A percentile compares a stretch with the other conserved stretches of the same genome.
Conservation (phyloP, 2,888 invertebrate species). For the Baronia brevicornis region DNA sequence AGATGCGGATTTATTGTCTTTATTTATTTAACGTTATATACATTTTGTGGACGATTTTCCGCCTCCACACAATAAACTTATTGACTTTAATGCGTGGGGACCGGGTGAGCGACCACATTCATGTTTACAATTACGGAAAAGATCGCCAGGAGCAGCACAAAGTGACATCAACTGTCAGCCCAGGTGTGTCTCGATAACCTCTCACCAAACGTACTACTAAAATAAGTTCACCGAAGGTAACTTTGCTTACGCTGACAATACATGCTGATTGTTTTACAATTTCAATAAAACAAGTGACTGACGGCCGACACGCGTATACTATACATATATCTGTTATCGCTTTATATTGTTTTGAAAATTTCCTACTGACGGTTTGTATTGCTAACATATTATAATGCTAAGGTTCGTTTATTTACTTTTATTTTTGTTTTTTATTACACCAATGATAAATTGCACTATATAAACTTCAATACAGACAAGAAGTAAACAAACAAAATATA, state of each 20-base stretch:
- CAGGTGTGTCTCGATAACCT: conserved; percentile 65
- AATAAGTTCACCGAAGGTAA: conserved; percentile 47
- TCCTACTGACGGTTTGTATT: too few species aligned
- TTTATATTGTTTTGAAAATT: too few species aligned
- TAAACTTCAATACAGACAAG: too few species aligned
- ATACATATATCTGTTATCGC: conserved; percentile 33
- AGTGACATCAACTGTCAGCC: conserved; percentile 49
- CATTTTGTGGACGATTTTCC: conserved; percentile 48
- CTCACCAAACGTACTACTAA: conserved; percentile 43
- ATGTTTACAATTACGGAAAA: conserved; percentile 42
- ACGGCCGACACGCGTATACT: conserved; percentile 36
- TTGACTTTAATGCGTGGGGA: conserved; percentile 42
- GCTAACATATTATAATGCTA: too few species aligned
- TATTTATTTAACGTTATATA: conserved; percentile 42
- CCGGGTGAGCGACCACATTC: conserved; percentile 66
- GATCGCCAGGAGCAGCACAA: conserved; percentile 40
- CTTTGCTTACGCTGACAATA: conserved; percentile 44
- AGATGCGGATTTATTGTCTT: conserved; percentile 43
- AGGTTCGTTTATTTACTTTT: background rate
- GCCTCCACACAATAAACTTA: conserved; percentile 60
- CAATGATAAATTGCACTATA: too few species aligned
- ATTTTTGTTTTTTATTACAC: conserved; percentile 1
- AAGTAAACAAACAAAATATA: too few species aligned
- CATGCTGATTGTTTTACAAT: conserved; percentile 48
- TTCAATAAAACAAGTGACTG: conserved; percentile 49